These are phyloP conservation scores for Himantopus leucocephalus DNA, from an alignment of 2,113 vertebrate species.

Conservation along the genomic window DNA sequence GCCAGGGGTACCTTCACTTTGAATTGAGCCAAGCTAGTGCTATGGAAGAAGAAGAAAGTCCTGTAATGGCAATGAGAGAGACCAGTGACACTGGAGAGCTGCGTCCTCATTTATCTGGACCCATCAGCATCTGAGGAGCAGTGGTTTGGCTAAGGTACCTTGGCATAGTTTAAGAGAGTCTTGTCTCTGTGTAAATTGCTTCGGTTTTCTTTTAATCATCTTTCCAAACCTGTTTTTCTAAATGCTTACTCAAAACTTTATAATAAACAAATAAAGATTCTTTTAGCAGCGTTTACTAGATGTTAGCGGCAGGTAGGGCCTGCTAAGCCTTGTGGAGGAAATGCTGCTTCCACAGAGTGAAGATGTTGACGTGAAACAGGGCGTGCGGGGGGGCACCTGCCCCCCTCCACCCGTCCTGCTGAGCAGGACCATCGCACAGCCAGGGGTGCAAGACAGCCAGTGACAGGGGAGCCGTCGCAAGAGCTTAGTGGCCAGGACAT, in stretches of 20 bases:
- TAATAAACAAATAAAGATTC: background rate
- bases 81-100: background rate
- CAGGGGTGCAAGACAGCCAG: background rate
- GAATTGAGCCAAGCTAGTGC: background rate
- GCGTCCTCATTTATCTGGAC: background rate
- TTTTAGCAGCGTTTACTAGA: background rate
- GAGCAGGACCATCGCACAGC: background rate
- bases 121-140: background rate
- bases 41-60: background rate
- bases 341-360: background rate
- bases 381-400: background rate
- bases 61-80: background rate
- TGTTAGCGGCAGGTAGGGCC: accelerated
- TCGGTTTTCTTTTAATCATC: background rate
- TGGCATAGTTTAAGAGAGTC: background rate
- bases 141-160: background rate
- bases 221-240: background rate
- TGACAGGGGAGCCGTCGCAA: background rate
- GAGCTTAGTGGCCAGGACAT: background rate
- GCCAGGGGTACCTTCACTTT: background rate
- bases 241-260: background rate
- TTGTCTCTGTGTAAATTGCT: background rate
- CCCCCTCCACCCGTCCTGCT: background rate
- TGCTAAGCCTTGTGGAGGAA: background rate
- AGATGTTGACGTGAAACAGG: background rate